phyloP scores from a whole-genome alignment of 2,888 invertebrate species.

The Epicampocera succincta region DNA sequence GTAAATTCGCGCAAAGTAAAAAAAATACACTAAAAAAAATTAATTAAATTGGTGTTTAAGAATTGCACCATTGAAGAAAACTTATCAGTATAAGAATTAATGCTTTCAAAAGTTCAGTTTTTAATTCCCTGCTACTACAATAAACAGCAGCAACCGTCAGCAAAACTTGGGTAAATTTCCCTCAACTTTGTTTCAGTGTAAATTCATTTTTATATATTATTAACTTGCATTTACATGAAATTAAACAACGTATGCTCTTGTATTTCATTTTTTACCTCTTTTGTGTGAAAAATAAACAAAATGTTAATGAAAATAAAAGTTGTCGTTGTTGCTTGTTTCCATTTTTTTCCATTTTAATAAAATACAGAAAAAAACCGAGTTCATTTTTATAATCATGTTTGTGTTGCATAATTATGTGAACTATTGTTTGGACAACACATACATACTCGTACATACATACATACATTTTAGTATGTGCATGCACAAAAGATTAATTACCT shows the following conservation, averaged over 20 bases:
- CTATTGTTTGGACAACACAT: conserved; percentile 31
- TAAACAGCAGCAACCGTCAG: no score
- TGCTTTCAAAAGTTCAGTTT: no score
- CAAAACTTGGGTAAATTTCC: background rate
- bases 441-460: conserved; percentile 13
- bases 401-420: conserved; percentile 53
- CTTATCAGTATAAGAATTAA: no score
- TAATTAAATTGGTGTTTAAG: no score
- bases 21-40: background rate
- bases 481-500: conserved; percentile 33
- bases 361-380: background rate
- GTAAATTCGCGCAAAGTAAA: background rate
- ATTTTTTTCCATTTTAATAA: conserved; percentile 2
- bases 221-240: background rate
- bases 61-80: no score
- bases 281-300: conserved; percentile 26
- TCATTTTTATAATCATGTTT: background rate
- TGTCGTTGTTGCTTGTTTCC: background rate
- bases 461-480: no score
- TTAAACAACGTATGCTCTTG: background rate
- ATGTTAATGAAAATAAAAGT: conserved; percentile 57
- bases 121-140: no score
- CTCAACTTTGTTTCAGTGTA: background rate
- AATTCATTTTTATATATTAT: background rate
- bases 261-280: background rate